Conservation (phyloP, 2,797 vertebrate genomes). For the Paratrypauchen microcephalus region DNA sequence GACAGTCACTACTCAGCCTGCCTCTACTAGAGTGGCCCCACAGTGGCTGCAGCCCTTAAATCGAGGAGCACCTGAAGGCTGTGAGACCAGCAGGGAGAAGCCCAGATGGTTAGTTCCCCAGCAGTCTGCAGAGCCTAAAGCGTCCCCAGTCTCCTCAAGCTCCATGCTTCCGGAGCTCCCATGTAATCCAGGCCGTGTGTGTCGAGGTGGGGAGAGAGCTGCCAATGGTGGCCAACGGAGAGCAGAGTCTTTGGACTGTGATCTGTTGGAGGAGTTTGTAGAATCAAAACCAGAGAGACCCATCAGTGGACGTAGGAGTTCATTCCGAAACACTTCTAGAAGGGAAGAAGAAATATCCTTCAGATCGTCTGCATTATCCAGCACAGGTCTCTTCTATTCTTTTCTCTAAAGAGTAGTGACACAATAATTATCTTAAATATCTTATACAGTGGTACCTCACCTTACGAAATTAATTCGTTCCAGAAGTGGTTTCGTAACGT, state of each 20-base stretch:
- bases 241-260: slow-evolving; percentile 56
- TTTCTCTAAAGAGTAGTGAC: neutral
- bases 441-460: no score
- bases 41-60: slow-evolving; percentile 83
- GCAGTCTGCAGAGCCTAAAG: slow-evolving; percentile 46
- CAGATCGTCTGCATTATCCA: slow-evolving; percentile 35
- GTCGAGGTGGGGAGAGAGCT: slow-evolving; percentile 53
- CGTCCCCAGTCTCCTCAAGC: slow-evolving; percentile 39
- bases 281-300: slow-evolving; percentile 69
- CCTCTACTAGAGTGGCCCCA: slow-evolving; percentile 69
- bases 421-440: neutral
- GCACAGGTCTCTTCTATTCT: slow-evolving; percentile 30
- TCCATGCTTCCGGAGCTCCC: slow-evolving; percentile 67
- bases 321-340: slow-evolving; percentile 44
- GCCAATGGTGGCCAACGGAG: slow-evolving; percentile 51
- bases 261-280: slow-evolving; percentile 69
- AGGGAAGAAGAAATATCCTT: slow-evolving; percentile 52
- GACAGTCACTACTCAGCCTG: slow-evolving; percentile 76
- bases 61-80: slow-evolving; percentile 57
- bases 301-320: slow-evolving; percentile 81
- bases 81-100: slow-evolving; percentile 62
- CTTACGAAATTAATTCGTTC: no score
- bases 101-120: slow-evolving; percentile 82
- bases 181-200: slow-evolving; percentile 67
- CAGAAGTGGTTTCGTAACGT: no score